Base-by-base conservation (phyloP, 2,888 invertebrate species). In the Cerastis leucographa region DNA sequence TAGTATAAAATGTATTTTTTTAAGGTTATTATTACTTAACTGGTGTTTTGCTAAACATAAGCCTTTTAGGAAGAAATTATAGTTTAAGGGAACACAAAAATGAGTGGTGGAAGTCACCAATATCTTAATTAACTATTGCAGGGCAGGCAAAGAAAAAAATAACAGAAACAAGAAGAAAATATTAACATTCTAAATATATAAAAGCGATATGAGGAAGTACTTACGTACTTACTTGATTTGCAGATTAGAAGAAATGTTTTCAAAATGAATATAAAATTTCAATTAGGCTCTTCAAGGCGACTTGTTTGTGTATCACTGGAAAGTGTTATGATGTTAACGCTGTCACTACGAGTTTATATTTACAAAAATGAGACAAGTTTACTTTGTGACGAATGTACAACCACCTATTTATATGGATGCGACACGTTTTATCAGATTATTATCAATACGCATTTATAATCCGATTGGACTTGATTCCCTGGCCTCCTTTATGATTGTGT, bases 321-420 rank as follows among this genome's bases (percentile, higher is more conserved):
- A 72, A 54, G 40, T 87, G 51, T 66, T 74, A 85, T 79, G 65
- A 75, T 66, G 8, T 62, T 70, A 59, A 44, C 2, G 0, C 40
- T 22, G 19, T 9, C 56, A 46, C 40, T 51, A 4, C 77, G 35
- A n/a, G n/a, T n/a, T n/a, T 35, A 3, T 35, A 35, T 35, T 35
- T 35, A n/a, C n/a, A n/a, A n/a, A n/a, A n/a, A n/a, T n/a, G n/a
- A n/a, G n/a, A n/a, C n/a, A n/a, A n/a, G n/a, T n/a, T n/a, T n/a
- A n/a, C n/a, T n/a, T n/a, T n/a, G n/a, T n/a, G n/a, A n/a, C n/a
- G n/a, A n/a, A n/a, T n/a, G n/a, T n/a, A n/a, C n/a, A n/a, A n/a
- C n/a, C n/a, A n/a, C n/a, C n/a, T n/a, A 79, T 86, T 85, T 86
- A 86, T 86, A 87, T 65, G 46, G 19, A 69, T 49, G 65, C 51